phyloP scores from a whole-genome alignment of 1,140 invertebrate species.

The Drosophila virilis region DNA sequence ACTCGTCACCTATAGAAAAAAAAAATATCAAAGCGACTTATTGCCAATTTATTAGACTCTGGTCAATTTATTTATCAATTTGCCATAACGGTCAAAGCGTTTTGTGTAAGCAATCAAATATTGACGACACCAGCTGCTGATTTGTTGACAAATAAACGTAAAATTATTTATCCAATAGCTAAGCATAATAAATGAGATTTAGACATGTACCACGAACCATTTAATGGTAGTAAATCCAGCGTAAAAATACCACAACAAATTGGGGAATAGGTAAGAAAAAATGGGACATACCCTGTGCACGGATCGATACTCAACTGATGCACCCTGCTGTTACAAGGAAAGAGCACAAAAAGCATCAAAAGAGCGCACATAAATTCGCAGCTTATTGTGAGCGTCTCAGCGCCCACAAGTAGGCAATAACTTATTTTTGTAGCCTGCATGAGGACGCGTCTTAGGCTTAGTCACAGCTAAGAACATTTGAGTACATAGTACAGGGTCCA shows the following conservation, averaged over 20 bases:
- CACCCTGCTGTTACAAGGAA: not conserved
- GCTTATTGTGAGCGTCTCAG: constrained; percentile 54
- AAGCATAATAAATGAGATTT: constrained; percentile 22
- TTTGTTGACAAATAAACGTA: constrained; percentile 32
- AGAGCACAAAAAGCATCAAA: constrained; percentile 22
- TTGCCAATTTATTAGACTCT: constrained; percentile 36
- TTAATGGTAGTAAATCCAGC: constrained; percentile 44
- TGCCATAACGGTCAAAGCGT: constrained; percentile 63
- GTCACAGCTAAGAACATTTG: constrained; percentile 16
- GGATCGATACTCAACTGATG: not conserved
- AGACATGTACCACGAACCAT: constrained; percentile 9
- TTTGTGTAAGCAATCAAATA: constrained; percentile 59
- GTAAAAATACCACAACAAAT: constrained; percentile 41
- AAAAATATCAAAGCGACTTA: constrained; percentile 62
- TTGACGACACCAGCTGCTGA: constrained; percentile 31
- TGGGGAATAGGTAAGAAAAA: constrained; percentile 22
- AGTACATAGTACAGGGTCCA: constrained; percentile 26
- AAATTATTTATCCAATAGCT: constrained; percentile 57
- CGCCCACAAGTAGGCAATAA: constrained; percentile 68
- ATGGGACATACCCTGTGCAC: not conserved
- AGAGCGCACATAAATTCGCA: constrained; percentile 58
- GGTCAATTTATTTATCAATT: constrained; percentile 69
- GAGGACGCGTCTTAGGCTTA: constrained; percentile 23
- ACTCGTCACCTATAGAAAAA: constrained; percentile 38
- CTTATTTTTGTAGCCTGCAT: constrained; percentile 62